Evolutionary conservation across 37 sponge, comb jelly and placozoan genomes (phyloP).

Genomic region (Chondrilla cf. caribensis): DNA sequence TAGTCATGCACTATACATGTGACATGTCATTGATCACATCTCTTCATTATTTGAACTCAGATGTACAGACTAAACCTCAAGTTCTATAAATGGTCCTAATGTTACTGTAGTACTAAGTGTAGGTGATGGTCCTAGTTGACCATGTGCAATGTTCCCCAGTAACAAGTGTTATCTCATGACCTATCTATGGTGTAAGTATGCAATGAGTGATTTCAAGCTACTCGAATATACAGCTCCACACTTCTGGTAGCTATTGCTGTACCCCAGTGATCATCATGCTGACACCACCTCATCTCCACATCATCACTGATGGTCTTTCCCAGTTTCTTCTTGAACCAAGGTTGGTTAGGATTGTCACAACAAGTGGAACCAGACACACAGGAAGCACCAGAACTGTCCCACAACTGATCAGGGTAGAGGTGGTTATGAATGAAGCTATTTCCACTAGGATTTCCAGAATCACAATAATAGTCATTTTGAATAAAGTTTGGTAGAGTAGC

Average conservation of each 20-base stretch:
- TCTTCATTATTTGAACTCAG: too few species aligned
- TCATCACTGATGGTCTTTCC: slow-evolving; percentile 1
- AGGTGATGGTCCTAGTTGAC: too few species aligned
- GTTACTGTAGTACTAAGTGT: too few species aligned
- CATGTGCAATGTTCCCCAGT: too few species aligned
- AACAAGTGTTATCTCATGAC: too few species aligned
- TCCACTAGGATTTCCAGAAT: slow-evolving; percentile 12
- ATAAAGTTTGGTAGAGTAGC: not conserved
- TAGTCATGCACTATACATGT: not conserved
- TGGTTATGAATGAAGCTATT: not conserved
- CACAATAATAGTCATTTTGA: slow-evolving; percentile 10
- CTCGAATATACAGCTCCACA: slow-evolving; percentile 12
- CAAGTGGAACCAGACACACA: slow-evolving; percentile 25
- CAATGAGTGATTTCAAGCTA: not conserved
- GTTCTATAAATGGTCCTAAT: too few species aligned
- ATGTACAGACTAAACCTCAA: too few species aligned
- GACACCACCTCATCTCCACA: slow-evolving; percentile 13
- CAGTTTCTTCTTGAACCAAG: slow-evolving; percentile 28
- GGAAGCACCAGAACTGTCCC: slow-evolving; percentile 14
- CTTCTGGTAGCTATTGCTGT: not conserved
- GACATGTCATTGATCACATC: too few species aligned
- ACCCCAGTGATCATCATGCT: not conserved
- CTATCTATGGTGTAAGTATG: not conserved
- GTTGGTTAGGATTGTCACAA: slow-evolving; percentile 21
- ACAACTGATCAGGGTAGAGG: slow-evolving; percentile 2